A percentile compares a stretch with the other conserved stretches of the same genome.
These are phyloP conservation scores for Pygathrix nemaeus DNA, from an alignment of 2,113 vertebrate species.

Conservation along the genomic window DNA sequence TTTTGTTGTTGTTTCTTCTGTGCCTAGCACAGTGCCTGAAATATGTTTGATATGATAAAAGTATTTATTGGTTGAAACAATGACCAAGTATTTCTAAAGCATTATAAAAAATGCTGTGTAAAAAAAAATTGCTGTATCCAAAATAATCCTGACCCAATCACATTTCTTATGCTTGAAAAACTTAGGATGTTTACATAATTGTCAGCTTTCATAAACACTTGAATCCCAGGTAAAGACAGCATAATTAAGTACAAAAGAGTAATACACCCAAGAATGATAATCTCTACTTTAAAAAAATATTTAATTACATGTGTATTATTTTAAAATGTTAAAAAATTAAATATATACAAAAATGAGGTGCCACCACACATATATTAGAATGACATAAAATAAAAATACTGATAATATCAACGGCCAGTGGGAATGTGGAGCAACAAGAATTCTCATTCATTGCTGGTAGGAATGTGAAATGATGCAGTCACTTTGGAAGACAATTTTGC, in stretches of 20 bases:
- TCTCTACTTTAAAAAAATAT: background rate
- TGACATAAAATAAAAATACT: background rate
- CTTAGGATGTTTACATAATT: background rate
- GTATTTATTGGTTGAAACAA: background rate
- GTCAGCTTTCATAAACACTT: background rate
- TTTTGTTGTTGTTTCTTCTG: background rate
- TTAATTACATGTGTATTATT: background rate
- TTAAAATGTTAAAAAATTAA: background rate
- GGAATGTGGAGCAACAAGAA: accelerated
- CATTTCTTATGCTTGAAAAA: background rate
- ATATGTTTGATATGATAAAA: background rate
- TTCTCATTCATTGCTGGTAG: background rate
- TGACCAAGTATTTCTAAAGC: background rate
- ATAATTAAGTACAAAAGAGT: background rate
- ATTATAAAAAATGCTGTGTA: background rate
- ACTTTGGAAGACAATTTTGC: background rate
- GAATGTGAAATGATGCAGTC: background rate
- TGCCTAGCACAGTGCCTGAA: background rate
- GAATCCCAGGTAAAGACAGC: accelerated
- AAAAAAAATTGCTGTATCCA: background rate
- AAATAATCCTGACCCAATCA: background rate
- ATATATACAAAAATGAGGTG: background rate
- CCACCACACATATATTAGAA: background rate
- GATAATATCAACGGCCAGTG: accelerated
- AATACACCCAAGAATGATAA: background rate